A percentile compares a stretch with the other conserved stretches of the same genome.
phyloP scores from a whole-genome alignment of 2,113 vertebrate species.

The Oreocharis arfaki region DNA sequence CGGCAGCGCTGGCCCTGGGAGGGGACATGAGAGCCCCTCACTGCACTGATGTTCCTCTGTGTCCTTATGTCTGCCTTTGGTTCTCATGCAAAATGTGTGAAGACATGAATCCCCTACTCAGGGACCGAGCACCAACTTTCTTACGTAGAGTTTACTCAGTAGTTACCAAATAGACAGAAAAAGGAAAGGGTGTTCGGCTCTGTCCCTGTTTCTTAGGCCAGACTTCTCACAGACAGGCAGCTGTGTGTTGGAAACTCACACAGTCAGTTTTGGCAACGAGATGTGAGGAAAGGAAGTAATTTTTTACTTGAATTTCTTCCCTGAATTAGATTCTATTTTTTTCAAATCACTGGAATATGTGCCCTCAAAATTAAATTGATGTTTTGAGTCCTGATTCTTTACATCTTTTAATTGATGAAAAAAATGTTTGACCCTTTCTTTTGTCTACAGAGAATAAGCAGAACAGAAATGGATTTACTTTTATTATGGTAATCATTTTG shows the following conservation, averaged over 20 bases:
- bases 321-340: not conserved
- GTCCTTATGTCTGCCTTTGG: fast-evolving
- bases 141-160: fast-evolving
- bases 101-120: fast-evolving
- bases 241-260: conserved; percentile 21
- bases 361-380: not conserved
- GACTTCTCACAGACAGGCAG: conserved; percentile 23
- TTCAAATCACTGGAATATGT: not conserved
- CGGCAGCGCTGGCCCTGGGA: fast-evolving
- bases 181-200: not conserved
- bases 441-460: not conserved
- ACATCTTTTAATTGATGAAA: not conserved
- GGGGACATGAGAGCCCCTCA: fast-evolving
- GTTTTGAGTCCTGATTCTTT: not conserved
- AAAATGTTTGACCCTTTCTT: conserved; percentile 3
- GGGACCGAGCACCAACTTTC: fast-evolving
- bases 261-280: conserved; percentile 18
- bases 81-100: fast-evolving
- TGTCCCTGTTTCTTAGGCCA: not conserved
- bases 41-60: fast-evolving
- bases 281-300: conserved; percentile 29
- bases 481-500: conserved; percentile 2
- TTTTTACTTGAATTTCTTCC: not conserved
- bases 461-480: conserved; percentile 20
- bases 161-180: fast-evolving